phyloP scores from a whole-genome alignment of 2,888 invertebrate species.

The Nebria brevicollis region DNA sequence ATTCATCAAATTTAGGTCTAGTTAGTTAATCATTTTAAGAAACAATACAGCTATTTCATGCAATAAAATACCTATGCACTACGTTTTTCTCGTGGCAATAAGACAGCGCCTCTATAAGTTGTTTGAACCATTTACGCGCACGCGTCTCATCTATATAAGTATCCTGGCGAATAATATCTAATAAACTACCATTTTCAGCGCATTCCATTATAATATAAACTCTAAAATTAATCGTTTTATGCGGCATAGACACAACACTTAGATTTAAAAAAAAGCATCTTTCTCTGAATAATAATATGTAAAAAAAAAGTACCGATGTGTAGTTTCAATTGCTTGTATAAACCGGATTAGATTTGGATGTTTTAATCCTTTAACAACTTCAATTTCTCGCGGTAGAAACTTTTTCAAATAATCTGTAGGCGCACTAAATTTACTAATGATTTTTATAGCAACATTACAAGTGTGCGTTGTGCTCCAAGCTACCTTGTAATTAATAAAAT shows the following conservation, averaged over 20 bases:
- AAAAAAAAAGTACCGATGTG: slow-evolving; percentile 71
- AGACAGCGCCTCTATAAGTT: slow-evolving; percentile 78
- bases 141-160: slow-evolving; percentile 75
- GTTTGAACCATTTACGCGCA: slow-evolving; percentile 76
- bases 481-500: slow-evolving; percentile 65
- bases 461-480: slow-evolving; percentile 79
- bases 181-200: slow-evolving; percentile 81
- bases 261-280: no score
- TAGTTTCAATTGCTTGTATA: slow-evolving; percentile 85
- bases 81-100: slow-evolving; percentile 84
- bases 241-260: no score
- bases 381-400: slow-evolving; percentile 84
- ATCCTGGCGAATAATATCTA: slow-evolving; percentile 80
- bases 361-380: slow-evolving; percentile 82
- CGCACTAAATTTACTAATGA: slow-evolving; percentile 83
- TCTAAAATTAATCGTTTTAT: slow-evolving; percentile 60
- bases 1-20: slow-evolving; percentile 1
- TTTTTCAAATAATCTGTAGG: slow-evolving; percentile 83
- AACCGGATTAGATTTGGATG: slow-evolving; percentile 84
- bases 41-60: background rate
- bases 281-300: background rate
- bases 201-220: slow-evolving; percentile 88
- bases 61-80: slow-evolving; percentile 74
- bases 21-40: background rate
- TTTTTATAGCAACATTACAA: slow-evolving; percentile 82